Evolutionary conservation across 2,888 invertebrate genomes (phyloP), one percentile per base, ranked within the genome.

Genomic region (Cheilosia scutellata): DNA sequence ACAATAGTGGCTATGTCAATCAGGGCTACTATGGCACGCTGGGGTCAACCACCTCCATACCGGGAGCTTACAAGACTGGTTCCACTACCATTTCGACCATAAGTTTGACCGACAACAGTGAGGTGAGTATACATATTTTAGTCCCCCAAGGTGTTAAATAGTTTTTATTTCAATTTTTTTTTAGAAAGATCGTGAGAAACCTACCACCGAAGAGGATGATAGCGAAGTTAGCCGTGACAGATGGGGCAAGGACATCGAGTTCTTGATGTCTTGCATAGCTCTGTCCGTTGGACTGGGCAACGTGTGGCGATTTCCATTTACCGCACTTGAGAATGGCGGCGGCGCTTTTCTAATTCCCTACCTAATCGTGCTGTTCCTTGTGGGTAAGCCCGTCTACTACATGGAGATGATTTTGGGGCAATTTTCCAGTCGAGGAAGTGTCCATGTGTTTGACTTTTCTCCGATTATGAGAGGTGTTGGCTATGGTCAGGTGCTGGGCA

Each of bases 371-470:
- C 90, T 95, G 42, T 91, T 95, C 33, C 89, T 95, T 49, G 94
- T 95, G 37, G 95, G 95, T 2, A 94, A 94, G 84, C 95, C 95
- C 0, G 93, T 96, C 65, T 96, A 96, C 89, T 95, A 95, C 88
- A 92, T 96, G 93, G 96, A 96, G 92, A 94, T 95, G 93, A 91
- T 95, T 7, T 90, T 96, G 57, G 96, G 96, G 0, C 96, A 96
- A 90, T 96, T 96, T 89, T 94, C 95, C 29, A 95, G 95, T 86
- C 93, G 94, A 72, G 96, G 96, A 16, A 95, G 95, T 79, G 94
- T 95, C 6, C 95, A 95, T 88, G 94, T 95, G 40, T 93, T 92
- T 82, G 95, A 95, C 83, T 93, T 95, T 88, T 93, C 94, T 4
- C 96, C 96, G 16, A 93, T 95, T 1, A 93, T 96, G 90, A 94